A percentile compares a stretch with the other conserved stretches of the same genome.
Conservation (phyloP, 2,888 invertebrate species). For the Dromius quadrimaculatus region DNA sequence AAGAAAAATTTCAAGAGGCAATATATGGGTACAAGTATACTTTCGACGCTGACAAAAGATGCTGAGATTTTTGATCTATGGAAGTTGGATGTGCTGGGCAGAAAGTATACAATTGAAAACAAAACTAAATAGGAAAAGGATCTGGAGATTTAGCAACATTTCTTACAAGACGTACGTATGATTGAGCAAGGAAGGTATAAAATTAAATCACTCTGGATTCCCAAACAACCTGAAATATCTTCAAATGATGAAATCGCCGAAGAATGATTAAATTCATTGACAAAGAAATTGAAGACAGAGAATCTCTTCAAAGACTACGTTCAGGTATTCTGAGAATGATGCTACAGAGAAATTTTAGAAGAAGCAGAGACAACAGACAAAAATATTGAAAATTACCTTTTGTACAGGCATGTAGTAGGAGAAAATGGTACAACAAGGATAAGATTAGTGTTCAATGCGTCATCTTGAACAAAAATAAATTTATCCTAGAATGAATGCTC, state of each 20-base stretch:
- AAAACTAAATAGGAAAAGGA: constrained; percentile 53
- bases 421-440: too few relatives aligned
- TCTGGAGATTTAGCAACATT: background rate
- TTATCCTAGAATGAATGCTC: too few relatives aligned
- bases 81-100: constrained; percentile 58
- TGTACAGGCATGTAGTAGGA: too few relatives aligned
- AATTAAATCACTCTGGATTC: constrained; percentile 57
- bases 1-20: background rate
- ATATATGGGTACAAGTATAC: background rate
- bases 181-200: constrained; percentile 55
- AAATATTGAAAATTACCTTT: too few relatives aligned
- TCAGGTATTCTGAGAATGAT: too few relatives aligned
- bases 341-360: too few relatives aligned
- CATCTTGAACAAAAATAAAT: too few relatives aligned
- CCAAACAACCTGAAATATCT: constrained; percentile 54
- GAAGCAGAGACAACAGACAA: too few relatives aligned
- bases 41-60: background rate
- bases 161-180: background rate
- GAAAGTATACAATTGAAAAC: constrained; percentile 56
- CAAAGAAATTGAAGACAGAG: constrained; percentile 51
- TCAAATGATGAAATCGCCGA: constrained; percentile 53
- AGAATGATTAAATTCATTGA: constrained; percentile 44
- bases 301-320: constrained; percentile 51
- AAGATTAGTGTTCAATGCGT: too few relatives aligned
- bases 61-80: constrained; percentile 53